These are phyloP conservation scores for Drosophila koepferae DNA, from an alignment of 2,888 invertebrate species.

Conservation along the genomic window DNA sequence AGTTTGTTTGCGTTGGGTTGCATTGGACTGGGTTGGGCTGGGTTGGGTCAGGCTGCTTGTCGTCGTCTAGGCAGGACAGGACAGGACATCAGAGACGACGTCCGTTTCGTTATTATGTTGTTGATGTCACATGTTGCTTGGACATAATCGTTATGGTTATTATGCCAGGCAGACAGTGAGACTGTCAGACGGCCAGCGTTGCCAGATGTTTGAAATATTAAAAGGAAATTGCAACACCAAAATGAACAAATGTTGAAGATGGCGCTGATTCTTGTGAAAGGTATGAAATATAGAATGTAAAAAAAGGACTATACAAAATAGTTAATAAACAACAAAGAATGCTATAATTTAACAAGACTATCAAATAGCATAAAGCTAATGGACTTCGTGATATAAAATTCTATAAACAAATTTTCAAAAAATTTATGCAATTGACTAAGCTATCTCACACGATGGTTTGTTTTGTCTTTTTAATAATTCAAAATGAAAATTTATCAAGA, in stretches of 20 bases:
- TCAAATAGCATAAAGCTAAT: too few relatives aligned
- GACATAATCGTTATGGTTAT: constrained; percentile 65
- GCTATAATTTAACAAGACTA: too few relatives aligned
- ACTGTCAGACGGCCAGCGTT: constrained; percentile 8
- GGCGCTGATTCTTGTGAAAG: background rate
- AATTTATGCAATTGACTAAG: too few relatives aligned
- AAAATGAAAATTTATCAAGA: too few relatives aligned
- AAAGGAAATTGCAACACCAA: background rate
- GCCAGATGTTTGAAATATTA: constrained; percentile 39
- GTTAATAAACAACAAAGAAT: background rate
- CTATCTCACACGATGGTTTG: too few relatives aligned
- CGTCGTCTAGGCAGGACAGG: background rate
- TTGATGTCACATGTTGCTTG: constrained; percentile 70
- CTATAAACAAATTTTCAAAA: too few relatives aligned
- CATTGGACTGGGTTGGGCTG: background rate
- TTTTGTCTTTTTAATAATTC: too few relatives aligned
- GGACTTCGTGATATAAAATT: too few relatives aligned
- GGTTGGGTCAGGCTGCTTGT: background rate
- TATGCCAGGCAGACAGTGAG: constrained; percentile 15
- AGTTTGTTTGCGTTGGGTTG: background rate
- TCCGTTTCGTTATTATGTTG: constrained; percentile 46
- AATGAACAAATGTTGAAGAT: background rate
- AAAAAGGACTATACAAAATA: background rate
- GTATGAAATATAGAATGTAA: background rate
- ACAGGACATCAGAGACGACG: constrained; percentile 3